Base-by-base conservation (phyloP, 2,113 vertebrate genomes). In the Falcunculus frontatus region DNA sequence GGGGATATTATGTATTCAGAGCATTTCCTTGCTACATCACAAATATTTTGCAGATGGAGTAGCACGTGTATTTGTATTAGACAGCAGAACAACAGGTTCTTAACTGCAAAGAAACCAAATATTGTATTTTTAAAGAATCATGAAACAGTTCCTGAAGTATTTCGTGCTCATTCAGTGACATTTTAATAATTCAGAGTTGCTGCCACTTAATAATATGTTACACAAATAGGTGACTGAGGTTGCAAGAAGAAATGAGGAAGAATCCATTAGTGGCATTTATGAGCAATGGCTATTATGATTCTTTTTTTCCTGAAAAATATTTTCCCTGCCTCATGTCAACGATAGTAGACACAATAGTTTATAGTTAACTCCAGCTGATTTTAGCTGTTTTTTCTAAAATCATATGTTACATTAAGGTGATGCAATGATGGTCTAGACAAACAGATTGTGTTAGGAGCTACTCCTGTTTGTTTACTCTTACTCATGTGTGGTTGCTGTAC, bases 191-290 rank as follows among this genome's bases (percentile, higher is more conserved):
- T 88, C 76, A 33, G 73, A 87, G 35, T 87, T 88, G 44, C 62
- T 92, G 16, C 26, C 5, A 0, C 42, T 57, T 96, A 95, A 78
- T 96, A 62, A 90, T 52, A 37, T 1, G 33, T 91, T 90, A 42
- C 83, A 88, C 16, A 86, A 95, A 86, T 81, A 70, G 53, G 26
- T 81, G 83, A 20, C 95, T 95, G 90, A 94, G 87, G 33, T 17
- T 75, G 69, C 42, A 33, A 32, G 73, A 84, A 93, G 83, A 93
- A 97, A 97, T 75, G 91, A 96, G 95, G 89, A 96, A 96, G 89
- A 84, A n/a, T 52, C 69, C n/a, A 89, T 88, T 83, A 79, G 67
- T 90, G 67, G 87, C n/a, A 26, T 64, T 91, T 80, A 67, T 90
- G 80, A 87, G 80, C 75, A 88, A 77, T 77, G 35, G 23, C 81